Base-by-base conservation (phyloP, 2,113 vertebrate species). In the Tachysurus fulvidraco region DNA sequence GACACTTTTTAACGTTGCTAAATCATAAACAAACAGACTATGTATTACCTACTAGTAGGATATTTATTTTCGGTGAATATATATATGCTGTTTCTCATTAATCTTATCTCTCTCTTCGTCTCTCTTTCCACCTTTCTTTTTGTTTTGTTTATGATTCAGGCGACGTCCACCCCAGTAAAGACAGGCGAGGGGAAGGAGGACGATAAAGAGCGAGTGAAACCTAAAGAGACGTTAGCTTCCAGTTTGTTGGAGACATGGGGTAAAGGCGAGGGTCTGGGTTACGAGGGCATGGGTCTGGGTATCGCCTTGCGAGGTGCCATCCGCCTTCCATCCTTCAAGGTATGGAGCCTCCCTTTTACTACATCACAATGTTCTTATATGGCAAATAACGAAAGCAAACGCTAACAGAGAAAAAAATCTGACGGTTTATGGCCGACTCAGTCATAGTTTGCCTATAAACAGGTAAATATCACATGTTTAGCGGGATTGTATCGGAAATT, bases 241-340 rank as follows among this genome's bases (percentile, higher is more conserved):
- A 98, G 97, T 88, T 93, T 99, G 73, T 78, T 99, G 91, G 98
- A 98, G 93, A 98, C 97, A 82, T 99, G 97, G 98, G 96, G 97
- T 94, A 99, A 99, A 92, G 98, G 96, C 13, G 98, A 99, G 87
- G 97, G 96, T 7, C 93, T 99, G 81, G 97, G 97, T 55, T 99
- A 97, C 0, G 98, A 99, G 89, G 97, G 96, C 4, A 97, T 99
- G 10, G 98, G 97, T 69, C 89, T 99, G 90, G 96, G 97, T 86
- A 98, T 99, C 1, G 95, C 97, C 8, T 88, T 99, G 41, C 96
- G 97, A 0, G 98, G 98, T 17, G 97, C 97, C 92, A 99, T 99
- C 89, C 95, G 97, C 0, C 90, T 99, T 86, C 98, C 98, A 0
- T 99, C 98, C 91, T 99, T 99, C 91, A 99, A 99, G 96, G 98